Conservation (phyloP, 2,888 invertebrate genomes). For the Schizaphis graminum region DNA sequence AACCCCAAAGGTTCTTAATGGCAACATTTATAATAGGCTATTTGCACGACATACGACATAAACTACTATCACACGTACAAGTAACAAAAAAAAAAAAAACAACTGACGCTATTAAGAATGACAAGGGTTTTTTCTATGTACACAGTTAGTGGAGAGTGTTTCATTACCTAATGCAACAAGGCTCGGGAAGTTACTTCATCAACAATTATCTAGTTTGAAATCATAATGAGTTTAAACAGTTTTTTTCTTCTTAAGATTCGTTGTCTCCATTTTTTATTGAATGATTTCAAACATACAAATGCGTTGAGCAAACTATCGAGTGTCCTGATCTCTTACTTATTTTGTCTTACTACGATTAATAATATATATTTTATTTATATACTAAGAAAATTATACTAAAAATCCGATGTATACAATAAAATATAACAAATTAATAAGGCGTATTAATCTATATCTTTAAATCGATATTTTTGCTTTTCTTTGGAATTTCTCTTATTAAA, state of each 20-base stretch:
- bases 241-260: background rate
- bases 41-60: background rate
- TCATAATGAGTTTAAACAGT: background rate
- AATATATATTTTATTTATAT: background rate
- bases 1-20: background rate
- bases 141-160: background rate
- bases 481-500: background rate
- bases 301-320: background rate
- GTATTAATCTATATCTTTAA: background rate
- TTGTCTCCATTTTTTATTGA: background rate
- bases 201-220: background rate
- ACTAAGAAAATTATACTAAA: no score
- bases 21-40: background rate
- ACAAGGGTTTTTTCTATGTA: background rate
- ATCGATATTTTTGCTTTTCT: background rate
- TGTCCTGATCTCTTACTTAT: background rate
- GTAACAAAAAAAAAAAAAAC: background rate
- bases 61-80: background rate
- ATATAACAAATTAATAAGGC: no score
- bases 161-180: slow-evolving; percentile 17
- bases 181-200: background rate
- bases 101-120: background rate
- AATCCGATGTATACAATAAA: no score
- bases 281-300: background rate
- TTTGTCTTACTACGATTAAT: background rate